Evolutionary conservation across 2,113 vertebrate genomes (phyloP), one percentile per base, ranked within the genome.

Genomic region (Eidolon helvum): DNA sequence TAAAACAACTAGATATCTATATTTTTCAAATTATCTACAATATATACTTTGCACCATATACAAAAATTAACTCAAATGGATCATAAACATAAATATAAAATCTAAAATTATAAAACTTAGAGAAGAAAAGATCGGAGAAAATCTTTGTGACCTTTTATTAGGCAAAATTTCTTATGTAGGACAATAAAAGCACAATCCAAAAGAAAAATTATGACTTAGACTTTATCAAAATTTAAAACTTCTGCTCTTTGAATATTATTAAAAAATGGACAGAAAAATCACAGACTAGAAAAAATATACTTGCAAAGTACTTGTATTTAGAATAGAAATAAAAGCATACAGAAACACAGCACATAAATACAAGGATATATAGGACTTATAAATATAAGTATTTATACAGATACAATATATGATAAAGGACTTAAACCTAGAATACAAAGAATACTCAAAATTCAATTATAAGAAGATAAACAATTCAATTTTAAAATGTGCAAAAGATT

Each of bases 141-240:
- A 50, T 26, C 45, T 83, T 53, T 90, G 12, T 83, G 38, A 90
- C 19, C 59, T 14, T 83, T 68, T n/a, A 35, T 83, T 75, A 90
- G 5, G 24, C 38, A 65, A 90, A 40, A 83, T 65, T n/a, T 82
- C 45, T 75, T 90, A 94, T 10, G 10, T 48, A 68, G 59, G 18
- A 84, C 38, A 82, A 88, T 26, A 82, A 82, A 89, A 88, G 74
- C 53, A 63, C 19, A 65, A 65, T 45, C 35, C 8, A 72, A 89
- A 89, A 83, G 9, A 83, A 92, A 83, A 82, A 74, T 45, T 33
- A 43, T 74, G 82, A 82, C 43, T 48, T 68, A 40, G 18, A 53
- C n/a, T 53, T 84, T 21, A 91, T 91, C 38, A 91, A 65, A 87
- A 80, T 82, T 72, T 63, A 71, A 91, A 90, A 87, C 30, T 45